Base-by-base conservation (phyloP, 2,113 vertebrate genomes). In the Chaetodon auriga region DNA sequence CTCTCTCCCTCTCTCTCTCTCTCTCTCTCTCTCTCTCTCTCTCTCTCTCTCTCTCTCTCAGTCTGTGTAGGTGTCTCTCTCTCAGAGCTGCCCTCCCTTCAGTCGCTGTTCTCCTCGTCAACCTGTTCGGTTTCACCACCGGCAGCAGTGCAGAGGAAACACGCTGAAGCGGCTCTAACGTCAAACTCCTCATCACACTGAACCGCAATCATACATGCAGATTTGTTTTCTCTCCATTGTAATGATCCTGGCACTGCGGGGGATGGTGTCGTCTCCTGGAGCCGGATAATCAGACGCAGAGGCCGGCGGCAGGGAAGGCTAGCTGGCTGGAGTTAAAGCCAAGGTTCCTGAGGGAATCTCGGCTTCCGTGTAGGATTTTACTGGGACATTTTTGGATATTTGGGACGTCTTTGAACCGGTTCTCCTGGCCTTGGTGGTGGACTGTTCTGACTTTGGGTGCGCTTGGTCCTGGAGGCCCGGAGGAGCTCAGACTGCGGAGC, bases 401-500 rank as follows among this genome's bases (percentile, higher is more conserved):
- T 5, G 15, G 61, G 21, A 4, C 36, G 49, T 11, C 0, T 43
- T 1, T 19, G 75, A 62, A 1, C 21, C 0, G 71, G 30, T 36
- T 14, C n/a, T 13, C 19, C 35, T 41, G 60, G 46, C 43, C 6
- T 35, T 8, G 57, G 13, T 16, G 55, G 41, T 14, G 48, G 43
- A 41, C 41, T 4, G 12, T 18, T 2, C 25, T 35, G 38, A 45
- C 35, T 65, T 58, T 16, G 10, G 49, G 25, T 41, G 61, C 6
- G 36, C 38, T 78, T 21, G 65, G 68, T 76, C 16, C 83, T 90
- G 87, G 88, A 89, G 90, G 83, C 89, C 84, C 87, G 85, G 87
- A 41, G 81, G 80, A 91, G 84, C 72, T 53, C 61, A 80, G 83
- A 85, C 75, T 36, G 66, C 86, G 76, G 75, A 89, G 89, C 81